A percentile compares a stretch with the other conserved stretches of the same genome.
Conservation (phyloP, 2,113 vertebrate species). For the Chitala chitala region DNA sequence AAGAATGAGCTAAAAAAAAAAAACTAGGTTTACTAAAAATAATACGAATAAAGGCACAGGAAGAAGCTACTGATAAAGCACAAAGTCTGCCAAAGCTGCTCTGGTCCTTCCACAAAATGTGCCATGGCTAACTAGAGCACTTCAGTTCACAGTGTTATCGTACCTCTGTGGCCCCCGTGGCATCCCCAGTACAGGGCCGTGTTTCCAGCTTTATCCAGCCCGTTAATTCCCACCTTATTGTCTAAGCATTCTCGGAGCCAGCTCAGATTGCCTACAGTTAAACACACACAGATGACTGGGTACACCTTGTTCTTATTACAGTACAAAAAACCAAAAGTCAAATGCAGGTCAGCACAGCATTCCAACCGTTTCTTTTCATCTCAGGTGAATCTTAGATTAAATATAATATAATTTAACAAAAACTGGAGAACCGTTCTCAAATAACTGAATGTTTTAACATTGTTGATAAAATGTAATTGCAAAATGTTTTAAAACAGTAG, state of each 20-base stretch:
- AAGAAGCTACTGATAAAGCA: neutral
- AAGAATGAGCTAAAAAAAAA: neutral
- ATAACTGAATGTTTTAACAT: too few relatives aligned
- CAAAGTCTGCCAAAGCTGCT: neutral
- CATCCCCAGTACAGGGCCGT: conserved; percentile 95
- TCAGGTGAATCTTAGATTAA: too few relatives aligned
- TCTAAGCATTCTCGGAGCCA: conserved; percentile 96
- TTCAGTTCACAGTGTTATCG: neutral
- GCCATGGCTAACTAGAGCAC: neutral
- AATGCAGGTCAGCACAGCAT: neutral
- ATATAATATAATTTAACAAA: too few relatives aligned
- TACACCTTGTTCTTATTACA: neutral
- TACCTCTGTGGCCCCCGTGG: conserved; percentile 94
- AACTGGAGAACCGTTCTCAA: too few relatives aligned
- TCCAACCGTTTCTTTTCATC: too few relatives aligned
- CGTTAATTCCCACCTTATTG: conserved; percentile 89
- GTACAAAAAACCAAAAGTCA: neutral
- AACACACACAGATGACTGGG: neutral
- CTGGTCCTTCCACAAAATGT: neutral
- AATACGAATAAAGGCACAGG: neutral
- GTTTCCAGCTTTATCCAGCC: conserved; percentile 94
- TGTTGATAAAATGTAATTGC: too few relatives aligned
- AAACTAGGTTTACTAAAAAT: neutral
- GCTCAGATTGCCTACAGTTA: conserved; percentile 84
- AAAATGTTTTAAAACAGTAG: too few relatives aligned